Conservation (phyloP, 2,113 vertebrate species). For the human region GRCh38 chr4:42132001-42132500, state of each 20-base stretch:
- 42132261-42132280: neutral
- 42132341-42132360: neutral
- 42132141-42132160: neutral
- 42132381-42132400: neutral
- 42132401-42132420: neutral
- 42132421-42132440: neutral
- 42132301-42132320: neutral
- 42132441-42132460: no score
- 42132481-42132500: no score
- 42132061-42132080: neutral
- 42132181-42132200: neutral
- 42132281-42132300: rapidly evolving
- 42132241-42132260: neutral
- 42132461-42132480: no score
- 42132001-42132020: neutral
- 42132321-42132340: neutral
- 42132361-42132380: neutral
- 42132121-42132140: neutral
- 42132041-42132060: neutral
- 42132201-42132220: neutral
- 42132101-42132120: neutral
- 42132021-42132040: neutral
- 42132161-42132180: neutral
- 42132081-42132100: neutral
- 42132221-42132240: neutral